Conservation (phyloP, 2,113 vertebrate genomes). For the Cyanoderma ruficeps region DNA sequence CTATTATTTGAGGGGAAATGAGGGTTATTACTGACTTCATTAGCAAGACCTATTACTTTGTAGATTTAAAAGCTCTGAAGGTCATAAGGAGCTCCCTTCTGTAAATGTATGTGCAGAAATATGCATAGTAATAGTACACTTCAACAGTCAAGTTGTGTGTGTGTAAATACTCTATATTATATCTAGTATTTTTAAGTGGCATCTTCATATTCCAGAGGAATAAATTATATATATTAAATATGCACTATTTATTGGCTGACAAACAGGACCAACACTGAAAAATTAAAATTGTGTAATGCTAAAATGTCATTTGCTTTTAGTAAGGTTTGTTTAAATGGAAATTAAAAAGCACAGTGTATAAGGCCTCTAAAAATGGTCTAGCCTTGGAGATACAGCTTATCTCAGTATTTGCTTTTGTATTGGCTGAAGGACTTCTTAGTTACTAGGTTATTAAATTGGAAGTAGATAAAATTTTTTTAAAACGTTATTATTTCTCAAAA, state of each 20-base stretch:
- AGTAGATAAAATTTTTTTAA: neutral
- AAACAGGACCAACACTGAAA: neutral
- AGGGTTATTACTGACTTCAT: neutral
- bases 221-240: slow-evolving; percentile 17
- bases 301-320: neutral
- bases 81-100: neutral
- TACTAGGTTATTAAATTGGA: neutral
- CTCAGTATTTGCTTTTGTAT: slow-evolving; percentile 1
- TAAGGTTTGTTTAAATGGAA: slow-evolving; percentile 11
- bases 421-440: neutral
- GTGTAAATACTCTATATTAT: neutral
- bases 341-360: neutral
- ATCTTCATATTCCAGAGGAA: slow-evolving; percentile 40
- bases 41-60: neutral
- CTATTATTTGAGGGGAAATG: neutral
- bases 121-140: neutral
- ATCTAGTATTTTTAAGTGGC: slow-evolving; percentile 9
- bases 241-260: neutral
- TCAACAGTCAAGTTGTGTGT: neutral
- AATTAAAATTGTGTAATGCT: neutral
- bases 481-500: neutral
- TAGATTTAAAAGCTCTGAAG: slow-evolving; percentile 7
- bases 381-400: neutral
- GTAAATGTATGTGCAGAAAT: neutral
- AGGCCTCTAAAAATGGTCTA: neutral